phyloP scores from a whole-genome alignment of 2,888 invertebrate genomes.

The Bhutanitis thaidina region DNA sequence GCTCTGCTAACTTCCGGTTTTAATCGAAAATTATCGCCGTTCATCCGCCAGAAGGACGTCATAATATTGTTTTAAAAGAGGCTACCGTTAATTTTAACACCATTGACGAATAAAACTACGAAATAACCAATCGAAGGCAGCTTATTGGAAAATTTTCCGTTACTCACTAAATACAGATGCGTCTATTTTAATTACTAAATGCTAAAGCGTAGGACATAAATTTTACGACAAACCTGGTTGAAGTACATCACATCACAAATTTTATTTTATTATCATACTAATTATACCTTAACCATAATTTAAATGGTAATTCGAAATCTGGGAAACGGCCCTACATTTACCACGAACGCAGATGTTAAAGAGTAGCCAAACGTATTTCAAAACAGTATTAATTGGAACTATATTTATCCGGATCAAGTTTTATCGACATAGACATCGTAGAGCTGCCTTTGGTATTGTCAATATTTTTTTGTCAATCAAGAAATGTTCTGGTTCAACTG shows the following conservation, averaged over 20 bases:
- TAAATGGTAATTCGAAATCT: slow-evolving; percentile 21
- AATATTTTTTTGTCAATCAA: neutral
- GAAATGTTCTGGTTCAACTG: no score
- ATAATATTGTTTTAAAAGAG: no score
- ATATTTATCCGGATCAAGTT: slow-evolving; percentile 21
- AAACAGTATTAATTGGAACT: slow-evolving; percentile 25
- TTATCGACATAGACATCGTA: slow-evolving; percentile 6
- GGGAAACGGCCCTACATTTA: slow-evolving; percentile 21
- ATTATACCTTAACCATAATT: slow-evolving; percentile 20
- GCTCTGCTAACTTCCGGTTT: no score
- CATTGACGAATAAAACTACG: no score
- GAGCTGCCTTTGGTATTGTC: neutral
- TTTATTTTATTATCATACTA: slow-evolving; percentile 22
- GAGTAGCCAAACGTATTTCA: slow-evolving; percentile 23
- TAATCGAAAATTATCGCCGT: no score
- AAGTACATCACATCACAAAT: slow-evolving; percentile 20
- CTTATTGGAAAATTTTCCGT: slow-evolving; percentile 7
- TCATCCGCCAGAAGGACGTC: no score
- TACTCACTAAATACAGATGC: slow-evolving; percentile 12
- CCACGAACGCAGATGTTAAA: slow-evolving; percentile 23
- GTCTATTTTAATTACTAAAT: slow-evolving; percentile 19
- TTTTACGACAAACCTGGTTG: slow-evolving; percentile 17
- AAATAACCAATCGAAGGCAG: slow-evolving; percentile 4
- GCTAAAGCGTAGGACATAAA: slow-evolving; percentile 16
- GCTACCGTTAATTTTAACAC: no score